Base-by-base conservation (phyloP, 2,888 invertebrate genomes). In the Cosmia pyralina region DNA sequence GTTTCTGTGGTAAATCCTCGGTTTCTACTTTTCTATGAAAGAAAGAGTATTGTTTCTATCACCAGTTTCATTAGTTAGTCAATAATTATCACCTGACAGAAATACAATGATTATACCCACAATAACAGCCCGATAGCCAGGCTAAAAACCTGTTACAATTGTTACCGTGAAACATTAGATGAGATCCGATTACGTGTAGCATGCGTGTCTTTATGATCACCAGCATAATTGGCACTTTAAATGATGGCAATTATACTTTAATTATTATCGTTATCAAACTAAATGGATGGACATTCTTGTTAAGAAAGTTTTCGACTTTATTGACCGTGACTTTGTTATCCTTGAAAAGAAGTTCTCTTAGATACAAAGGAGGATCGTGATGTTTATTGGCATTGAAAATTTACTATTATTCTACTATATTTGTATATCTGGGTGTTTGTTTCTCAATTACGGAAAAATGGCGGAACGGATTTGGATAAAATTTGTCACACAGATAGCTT, bases 221-320 rank as follows among this genome's bases (percentile, higher is more conserved):
- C 66, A 55, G 13, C 17, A 3, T 67, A 75, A 82, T 82, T 59
- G 55, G 55, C 71, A 62, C 57, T 80, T 60, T 52, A 62, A 60
- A 19, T 38, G 63, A 59, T 53, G 10, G 19, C 2, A 3, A 59
- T 70, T 74, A 71, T 38, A 69, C 5, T 72, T 72, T 44, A 75
- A 80, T 79, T 72, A 70, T 66, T 69, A 74, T 77, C 69, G 75
- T 70, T 85, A 78, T 83, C 70, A 83, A 34, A 60, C 2, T 69
- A 70, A 80, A 67, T 74, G 22, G 50, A 46, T 44, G 13, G 52
- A 76, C 75, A 85, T 85, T 83, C 79, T 77, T 75, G 41, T 75
- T n/a, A 72, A 0, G 77, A 85, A 79, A 85, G 82, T 82, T 66
- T n/a, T 50, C 6, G 8, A 8, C 11, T 55, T 48, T 69, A 2